phyloP scores from a whole-genome alignment of 1,140 invertebrate genomes.

The Brachionus koreanus region DNA sequence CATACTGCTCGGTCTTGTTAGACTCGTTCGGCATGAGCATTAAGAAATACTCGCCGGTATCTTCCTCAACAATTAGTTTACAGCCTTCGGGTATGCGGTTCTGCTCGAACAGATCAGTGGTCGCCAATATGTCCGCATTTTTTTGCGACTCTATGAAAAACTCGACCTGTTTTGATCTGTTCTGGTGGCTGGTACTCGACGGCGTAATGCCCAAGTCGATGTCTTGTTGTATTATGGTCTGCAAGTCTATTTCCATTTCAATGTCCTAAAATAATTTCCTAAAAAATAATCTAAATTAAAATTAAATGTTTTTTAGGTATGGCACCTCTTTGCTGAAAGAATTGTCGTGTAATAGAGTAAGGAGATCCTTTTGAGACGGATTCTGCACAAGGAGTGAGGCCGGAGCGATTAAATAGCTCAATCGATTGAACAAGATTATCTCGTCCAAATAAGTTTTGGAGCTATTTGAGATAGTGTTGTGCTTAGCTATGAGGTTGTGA shows the following conservation, averaged over 20 bases:
- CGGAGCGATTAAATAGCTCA: background rate
- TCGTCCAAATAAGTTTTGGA: background rate
- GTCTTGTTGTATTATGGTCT: conserved; percentile 33
- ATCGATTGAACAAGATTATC: background rate
- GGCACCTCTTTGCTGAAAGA: conserved; percentile 22
- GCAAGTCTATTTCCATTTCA: conserved; percentile 43
- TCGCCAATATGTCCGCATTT: conserved; percentile 23
- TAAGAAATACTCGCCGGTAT: conserved; percentile 31
- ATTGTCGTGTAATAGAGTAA: background rate
- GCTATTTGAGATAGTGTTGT: background rate
- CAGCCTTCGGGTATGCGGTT: background rate
- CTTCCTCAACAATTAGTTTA: conserved; percentile 23
- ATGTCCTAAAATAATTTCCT: conserved; percentile 24
- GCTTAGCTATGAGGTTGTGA: background rate
- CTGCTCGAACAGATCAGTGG: background rate
- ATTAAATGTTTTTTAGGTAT: background rate
- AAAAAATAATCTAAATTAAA: background rate
- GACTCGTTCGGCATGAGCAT: background rate
- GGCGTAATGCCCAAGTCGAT: conserved; percentile 13
- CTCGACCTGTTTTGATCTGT: background rate
- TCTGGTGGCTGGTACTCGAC: background rate
- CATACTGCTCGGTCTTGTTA: background rate
- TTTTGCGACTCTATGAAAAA: conserved; percentile 11
- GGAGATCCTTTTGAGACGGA: conserved; percentile 3
- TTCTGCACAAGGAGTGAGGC: background rate